Evolutionary conservation across 2,797 vertebrate species (phyloP), one percentile per base, ranked within the genome.

Genomic region (Lithobates sylvaticus): DNA sequence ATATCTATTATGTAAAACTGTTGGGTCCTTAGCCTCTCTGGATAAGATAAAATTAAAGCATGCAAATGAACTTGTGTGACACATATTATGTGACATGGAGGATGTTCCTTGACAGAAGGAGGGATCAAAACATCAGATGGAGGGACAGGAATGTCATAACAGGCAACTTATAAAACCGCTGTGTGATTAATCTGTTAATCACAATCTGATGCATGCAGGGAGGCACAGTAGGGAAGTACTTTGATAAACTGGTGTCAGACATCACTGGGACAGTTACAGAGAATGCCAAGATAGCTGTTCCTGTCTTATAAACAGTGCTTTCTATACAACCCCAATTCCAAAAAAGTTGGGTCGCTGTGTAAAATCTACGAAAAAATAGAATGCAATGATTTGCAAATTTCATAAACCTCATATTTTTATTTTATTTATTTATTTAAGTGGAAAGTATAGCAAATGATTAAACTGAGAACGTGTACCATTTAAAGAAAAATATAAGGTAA

Each of bases 141-240:
- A 81, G 71, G 44, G 39, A 32, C 70, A 58, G 42, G 23, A 68
- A 47, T 75, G 84, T 81, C 84, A 85, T 78, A 84, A 79, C 54
- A 73, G 21, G 47, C 54, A 64, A 29, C 76, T 73, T 26, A 34
- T 42, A 81, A 32, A 29, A 74, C 58, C 42, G 61, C 44, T 8
- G 71, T 18, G 61, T 69, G 78, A 81, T 86, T 75, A 54, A 86
- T 86, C 78, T 74, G 71, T 78, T 72, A 69, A 84, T 78, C 72
- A 78, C 68, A 78, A 32, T 76, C 58, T 58, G 78, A 50, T 76
- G 77, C 84, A 81, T 70, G 78, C 84, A 69, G 78, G 61, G 77
- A 80, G 58, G 29, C 42, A 39, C 29, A 16, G 27, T 34, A 34
- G 68, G 54, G 32, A 39, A 80, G 42, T 12, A 42, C 54, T 70